Base-by-base conservation (phyloP, 2,888 invertebrate genomes). In the Pterostichus niger region DNA sequence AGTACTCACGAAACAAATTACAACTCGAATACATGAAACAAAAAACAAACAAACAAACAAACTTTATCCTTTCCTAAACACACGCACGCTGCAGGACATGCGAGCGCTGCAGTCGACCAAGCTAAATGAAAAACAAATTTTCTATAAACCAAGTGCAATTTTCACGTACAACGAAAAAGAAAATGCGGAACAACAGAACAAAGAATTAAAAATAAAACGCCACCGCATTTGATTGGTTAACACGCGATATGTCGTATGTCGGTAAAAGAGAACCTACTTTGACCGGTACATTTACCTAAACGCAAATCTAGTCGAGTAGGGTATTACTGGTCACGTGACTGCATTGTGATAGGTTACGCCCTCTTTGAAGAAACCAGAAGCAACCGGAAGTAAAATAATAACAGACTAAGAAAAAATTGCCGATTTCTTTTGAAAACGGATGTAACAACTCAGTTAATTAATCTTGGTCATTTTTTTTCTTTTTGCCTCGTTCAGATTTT, bases 1-100 rank as follows among this genome's bases (percentile, higher is more conserved):
- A 6, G 33, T 31, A 0, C 35, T 33, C 13, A 56, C 49, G 44
- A 71, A 71, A 71, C 71, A 71, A 71, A 46, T 71, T 44, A 71
- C 59, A 10, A 6, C n/a, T 15, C 24, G 15, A n/a, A 7, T 3
- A 59, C 44, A 24, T 0, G 49, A 71, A 71, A 71, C 71, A 71
- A 71, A 59, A 24, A 71, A 71, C 71, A 71, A 11, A 6, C 71
- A 71, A 71, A 71, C 71, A 71, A 71, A 46, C 71, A 71, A 71
- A 71, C 44, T 71, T 71, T 71, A 71, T 71, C 68, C 40, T 15
- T 40, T 6, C 15, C 10, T 24, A 71, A 40, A 46, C 44, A 44
- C 71, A 71, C 71, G 71, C 71, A 71, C 71, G n/a, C 46, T 7
- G 54, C 54, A 71, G 15, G 71, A 46, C 71, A 71, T 46, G 71